Base-by-base conservation (phyloP, 2,113 vertebrate species). In the Colaptes auratus region DNA sequence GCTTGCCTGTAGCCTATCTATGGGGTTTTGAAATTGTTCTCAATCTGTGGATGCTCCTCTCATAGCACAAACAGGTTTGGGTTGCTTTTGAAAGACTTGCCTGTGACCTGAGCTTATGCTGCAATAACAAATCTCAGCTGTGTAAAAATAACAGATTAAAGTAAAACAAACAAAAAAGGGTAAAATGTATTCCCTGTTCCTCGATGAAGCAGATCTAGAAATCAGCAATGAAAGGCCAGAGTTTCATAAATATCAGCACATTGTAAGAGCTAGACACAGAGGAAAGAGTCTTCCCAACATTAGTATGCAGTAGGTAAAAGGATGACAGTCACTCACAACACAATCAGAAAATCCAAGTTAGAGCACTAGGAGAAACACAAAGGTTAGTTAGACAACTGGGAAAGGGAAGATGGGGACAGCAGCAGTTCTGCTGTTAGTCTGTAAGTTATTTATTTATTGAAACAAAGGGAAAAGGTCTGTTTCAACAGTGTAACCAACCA, bases 131-230 rank as follows among this genome's bases (percentile, higher is more conserved):
- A 61, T 42, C 53, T 48, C 59, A 58, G 24, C 61, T 76, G 72
- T 42, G 81, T 61, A 88, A 88, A 96, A 96, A 77, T 46, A 92
- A 75, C 46, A 96, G 39, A 86, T 16, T 12, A 82, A 96, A 94
- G 50, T 20, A 85, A 96, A 96, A 90, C 5, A 96, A 92, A 66
- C 67, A 95, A 93, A 84, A 89, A 10, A 39, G 12, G 27, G 97
- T 86, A 94, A 94, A 96, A 97, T 71, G 74, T 19, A 85, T 17
- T 70, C 58, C 89, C 90, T 95, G 92, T 95, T 98, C 98, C 98
- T 99, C 99, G 98, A 99, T 86, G 97, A 98, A 99, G 99, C 97
- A 98, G 99, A 99, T 99, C 99, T 99, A 99, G 99, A 98, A 98
- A 98, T 99, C 99, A 99, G 99, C 99, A 99, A 98, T 99, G 99